Evolutionary conservation across 1,140 invertebrate genomes (phyloP), one percentile per base, ranked within the genome.

Genomic region (Archivesica marissinica): DNA sequence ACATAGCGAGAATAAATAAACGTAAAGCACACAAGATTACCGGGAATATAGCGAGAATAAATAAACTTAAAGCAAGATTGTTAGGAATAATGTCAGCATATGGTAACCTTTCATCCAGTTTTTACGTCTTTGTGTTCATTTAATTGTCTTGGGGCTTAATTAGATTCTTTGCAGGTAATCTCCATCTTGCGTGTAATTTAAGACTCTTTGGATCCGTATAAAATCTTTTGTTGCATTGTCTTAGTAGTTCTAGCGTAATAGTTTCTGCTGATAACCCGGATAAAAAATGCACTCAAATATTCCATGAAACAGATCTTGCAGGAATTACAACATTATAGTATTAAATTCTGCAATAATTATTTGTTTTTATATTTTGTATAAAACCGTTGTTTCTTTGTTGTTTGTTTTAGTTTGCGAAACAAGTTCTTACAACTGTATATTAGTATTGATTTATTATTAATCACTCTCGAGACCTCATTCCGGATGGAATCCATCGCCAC

Each of bases 151-250:
- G 68, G 41, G 68, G 50, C 30, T 33, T 25, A 72, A 72, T 72
- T 72, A 72, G 68, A 52, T 28, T 11, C 68, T 47, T 72, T 72
- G 35, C 68, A 72, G 68, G 68, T 72, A 72, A 47, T 47, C 39
- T 72, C 44, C 68, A n/a, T n/a, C n/a, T 72, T 72, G 39, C 41
- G 41, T 47, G 68, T 72, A 72, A 72, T 72, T 72, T 44, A 47
- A 72, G 20, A 41, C 25, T 33, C 68, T 72, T 72, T 72, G 68
- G 50, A 23, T 72, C 68, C n/a, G 35, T 3, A 30, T 50, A 25
- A 33, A 72, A 13, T 72, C 68, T 72, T 72, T 72, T 47, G 68
- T 72, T 72, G 15, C 68, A 70, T 70, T 44, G 13, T 23, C 33
- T 30, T 70, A 30, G 15, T n/a, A 17, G 23, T 13, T 17, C 2